These are phyloP conservation scores for Dolichopus griseipennis DNA, from an alignment of 2,888 invertebrate genomes.

Conservation along the genomic window DNA sequence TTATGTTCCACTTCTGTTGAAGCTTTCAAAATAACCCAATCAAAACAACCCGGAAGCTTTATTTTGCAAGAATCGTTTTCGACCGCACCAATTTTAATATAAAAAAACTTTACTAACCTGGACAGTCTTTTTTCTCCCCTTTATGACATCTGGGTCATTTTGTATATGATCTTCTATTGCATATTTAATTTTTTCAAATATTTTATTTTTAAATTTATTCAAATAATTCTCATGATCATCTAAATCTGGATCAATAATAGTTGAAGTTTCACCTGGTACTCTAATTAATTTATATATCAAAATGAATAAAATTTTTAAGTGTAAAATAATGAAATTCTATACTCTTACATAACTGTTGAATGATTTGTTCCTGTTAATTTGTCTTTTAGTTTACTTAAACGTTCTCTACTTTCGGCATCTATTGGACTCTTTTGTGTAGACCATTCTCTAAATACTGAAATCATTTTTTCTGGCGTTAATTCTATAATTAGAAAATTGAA, in stretches of 20 bases:
- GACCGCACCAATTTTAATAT: no score
- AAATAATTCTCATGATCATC: constrained; percentile 53
- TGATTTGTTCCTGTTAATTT: constrained; percentile 44
- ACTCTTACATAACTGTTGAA: constrained; percentile 45
- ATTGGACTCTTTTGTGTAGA: constrained; percentile 33
- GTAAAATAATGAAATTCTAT: no score
- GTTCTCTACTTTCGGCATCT: constrained; percentile 33
- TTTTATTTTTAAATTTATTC: constrained; percentile 50
- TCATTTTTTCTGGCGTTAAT: constrained; percentile 32
- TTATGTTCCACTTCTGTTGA: no score
- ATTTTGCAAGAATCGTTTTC: no score
- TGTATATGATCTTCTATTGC: constrained; percentile 53
- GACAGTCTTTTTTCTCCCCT: constrained; percentile 45
- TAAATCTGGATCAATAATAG: constrained; percentile 47
- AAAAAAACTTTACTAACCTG: no score
- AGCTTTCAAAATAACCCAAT: no score
- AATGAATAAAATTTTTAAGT: no score
- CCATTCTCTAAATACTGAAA: constrained; percentile 41
- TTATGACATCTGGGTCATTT: constrained; percentile 51
- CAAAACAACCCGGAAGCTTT: no score
- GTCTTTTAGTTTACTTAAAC: constrained; percentile 38
- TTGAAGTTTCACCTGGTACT: constrained; percentile 47
- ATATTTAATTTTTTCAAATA: constrained; percentile 49
- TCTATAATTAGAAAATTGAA: no score
- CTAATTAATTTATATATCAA: no score